Base-by-base conservation (phyloP, 2,888 invertebrate genomes). In the Chrysolina haemoptera region DNA sequence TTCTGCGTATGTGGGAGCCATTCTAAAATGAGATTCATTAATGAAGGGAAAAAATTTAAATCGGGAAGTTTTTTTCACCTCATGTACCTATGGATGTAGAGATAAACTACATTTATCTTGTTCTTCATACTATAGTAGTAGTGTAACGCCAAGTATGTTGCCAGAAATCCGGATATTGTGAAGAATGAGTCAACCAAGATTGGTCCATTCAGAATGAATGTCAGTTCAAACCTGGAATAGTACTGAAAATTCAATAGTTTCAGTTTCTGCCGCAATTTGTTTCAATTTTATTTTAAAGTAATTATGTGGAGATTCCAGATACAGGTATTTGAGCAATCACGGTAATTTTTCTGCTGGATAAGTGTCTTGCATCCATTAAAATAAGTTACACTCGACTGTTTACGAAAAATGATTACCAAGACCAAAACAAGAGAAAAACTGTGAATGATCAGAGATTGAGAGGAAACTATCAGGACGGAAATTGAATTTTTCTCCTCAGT, bases 171-270 rank as follows among this genome's bases (percentile, higher is more conserved):
- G 80, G 93, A 93, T 64, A 93, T 87, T 81, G 93, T 89, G 71
- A 93, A 88, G 82, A 93, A 94, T 0, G 92, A 91, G 81, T 94
- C 93, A 40, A 93, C 93, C 16, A 93, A 88, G 9, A 93, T 87
- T 1, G 92, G 90, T 74, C 92, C 93, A 86, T 93, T 93, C 70
- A 92, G 84, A 83, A 93, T 89, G 71, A 92, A 90, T 0, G 83
- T 82, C 8, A 84, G 80, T 74, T 82, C 84, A 41, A 84, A 79
- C 70, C 80, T 82, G 40, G 80, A 79, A 71, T 85, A 86, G 48
- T 82, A 66, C 85, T 85, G 75, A 75, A 81, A 77, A 68, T 64
- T 59, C 35, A 59, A 27, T 59, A 8, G n/a, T 16, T 22, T 59
- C 59, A 59, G n/a, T 59, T 27, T 9, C 35, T 14, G 41, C 16